A percentile compares a stretch with the other conserved stretches of the same genome.
Conservation (phyloP, 92 coral and sea anemone genomes). For the Montipora capitata region DNA sequence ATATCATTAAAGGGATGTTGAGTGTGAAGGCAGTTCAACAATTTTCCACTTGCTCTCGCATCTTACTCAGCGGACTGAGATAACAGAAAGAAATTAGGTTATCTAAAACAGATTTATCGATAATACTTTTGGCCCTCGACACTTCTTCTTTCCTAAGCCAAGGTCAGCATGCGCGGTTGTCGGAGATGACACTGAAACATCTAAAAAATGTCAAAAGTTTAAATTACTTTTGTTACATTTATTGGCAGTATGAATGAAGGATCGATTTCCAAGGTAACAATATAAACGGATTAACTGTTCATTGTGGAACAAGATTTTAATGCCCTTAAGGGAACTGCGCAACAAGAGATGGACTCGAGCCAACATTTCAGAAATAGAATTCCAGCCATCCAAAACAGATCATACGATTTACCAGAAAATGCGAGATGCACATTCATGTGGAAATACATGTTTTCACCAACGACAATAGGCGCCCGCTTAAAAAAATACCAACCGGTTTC, state of each 20-base stretch:
- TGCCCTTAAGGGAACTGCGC: neutral
- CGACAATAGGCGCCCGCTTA: slow-evolving; percentile 2
- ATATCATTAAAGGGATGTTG: too few species aligned
- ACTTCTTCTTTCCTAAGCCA: neutral
- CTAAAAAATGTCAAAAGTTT: neutral
- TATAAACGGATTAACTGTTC: neutral
- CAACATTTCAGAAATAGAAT: neutral
- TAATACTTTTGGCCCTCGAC: neutral
- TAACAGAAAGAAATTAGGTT: neutral
- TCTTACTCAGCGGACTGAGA: neutral
- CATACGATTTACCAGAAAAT: neutral
- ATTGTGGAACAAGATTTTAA: neutral
- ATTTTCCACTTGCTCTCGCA: too few species aligned
- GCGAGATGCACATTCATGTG: neutral
- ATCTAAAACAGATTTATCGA: slow-evolving; percentile 2
- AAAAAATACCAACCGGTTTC: slow-evolving; percentile 2
- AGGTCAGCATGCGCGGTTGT: neutral
- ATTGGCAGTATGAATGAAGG: neutral
- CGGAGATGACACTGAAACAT: neutral
- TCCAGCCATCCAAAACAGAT: neutral
- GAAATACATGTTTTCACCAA: neutral
- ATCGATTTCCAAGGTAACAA: slow-evolving; percentile 2
- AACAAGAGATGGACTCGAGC: neutral
- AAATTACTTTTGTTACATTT: neutral
- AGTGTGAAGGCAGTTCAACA: too few species aligned